Conservation (phyloP, 2,113 vertebrate species). For the Prunella fulvescens region DNA sequence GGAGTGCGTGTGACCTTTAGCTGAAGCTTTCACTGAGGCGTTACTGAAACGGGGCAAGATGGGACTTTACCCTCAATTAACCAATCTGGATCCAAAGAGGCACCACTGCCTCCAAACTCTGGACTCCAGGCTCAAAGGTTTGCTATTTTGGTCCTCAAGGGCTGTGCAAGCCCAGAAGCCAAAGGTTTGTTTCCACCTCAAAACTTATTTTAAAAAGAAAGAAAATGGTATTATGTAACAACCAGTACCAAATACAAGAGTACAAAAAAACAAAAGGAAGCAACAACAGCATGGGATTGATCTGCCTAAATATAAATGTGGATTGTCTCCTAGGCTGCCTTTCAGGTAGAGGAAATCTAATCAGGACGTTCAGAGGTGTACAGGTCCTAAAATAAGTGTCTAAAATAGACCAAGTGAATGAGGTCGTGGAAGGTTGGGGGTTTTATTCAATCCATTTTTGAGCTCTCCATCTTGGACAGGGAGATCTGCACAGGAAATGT, state of each 20-base stretch:
- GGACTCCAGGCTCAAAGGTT: not conserved
- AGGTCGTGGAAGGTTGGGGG: rapidly evolving
- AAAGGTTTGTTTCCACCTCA: not conserved
- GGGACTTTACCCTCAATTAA: not conserved
- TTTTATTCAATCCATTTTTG: not conserved
- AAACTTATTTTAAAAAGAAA: not conserved
- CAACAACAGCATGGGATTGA: not conserved
- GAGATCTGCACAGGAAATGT: not conserved
- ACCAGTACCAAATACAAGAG: not conserved
- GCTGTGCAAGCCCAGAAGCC: not conserved
- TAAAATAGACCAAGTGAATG: not conserved
- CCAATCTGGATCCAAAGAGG: not conserved
- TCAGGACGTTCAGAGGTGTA: not conserved
- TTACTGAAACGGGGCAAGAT: not conserved
- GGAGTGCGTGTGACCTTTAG: not conserved
- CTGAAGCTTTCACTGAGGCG: not conserved
- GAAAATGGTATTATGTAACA: not conserved
- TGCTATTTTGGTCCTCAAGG: not conserved
- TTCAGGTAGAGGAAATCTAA: not conserved
- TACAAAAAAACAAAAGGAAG: not conserved
- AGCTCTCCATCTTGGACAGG: not conserved
- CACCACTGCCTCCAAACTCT: not conserved
- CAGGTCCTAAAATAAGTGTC: not conserved
- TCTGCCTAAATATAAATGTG: not conserved
- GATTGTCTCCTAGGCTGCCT: not conserved